Evolutionary conservation across 1,140 invertebrate genomes (phyloP).

Genomic region (Stegodyphus dumicola): DNA sequence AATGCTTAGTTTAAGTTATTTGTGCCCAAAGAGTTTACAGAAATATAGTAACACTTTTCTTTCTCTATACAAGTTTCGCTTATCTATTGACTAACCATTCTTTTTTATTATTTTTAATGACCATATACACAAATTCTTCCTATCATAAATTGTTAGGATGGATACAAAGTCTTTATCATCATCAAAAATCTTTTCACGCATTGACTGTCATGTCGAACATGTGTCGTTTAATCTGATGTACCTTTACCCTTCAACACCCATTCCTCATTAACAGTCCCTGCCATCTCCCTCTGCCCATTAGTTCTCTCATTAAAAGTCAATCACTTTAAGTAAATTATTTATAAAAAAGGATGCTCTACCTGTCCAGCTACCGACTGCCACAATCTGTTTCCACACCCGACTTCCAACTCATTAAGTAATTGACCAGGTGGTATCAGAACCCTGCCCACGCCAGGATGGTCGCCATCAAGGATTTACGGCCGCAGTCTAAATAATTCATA

Average conservation of each 20-base stretch:
- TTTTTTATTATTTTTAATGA: too few relatives aligned
- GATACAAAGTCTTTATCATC: too few relatives aligned
- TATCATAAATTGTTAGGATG: too few relatives aligned
- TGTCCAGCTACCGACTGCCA: slow-evolving; percentile 1
- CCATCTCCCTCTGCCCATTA: not conserved
- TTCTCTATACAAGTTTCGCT: too few relatives aligned
- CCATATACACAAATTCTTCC: too few relatives aligned
- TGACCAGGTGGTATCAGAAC: slow-evolving; percentile 1
- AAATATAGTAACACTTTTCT: too few relatives aligned
- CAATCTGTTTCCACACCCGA: slow-evolving; percentile 32
- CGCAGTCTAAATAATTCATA: slow-evolving; percentile 34
- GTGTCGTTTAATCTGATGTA: not conserved
- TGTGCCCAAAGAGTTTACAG: too few relatives aligned
- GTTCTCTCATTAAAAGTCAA: slow-evolving; percentile 24
- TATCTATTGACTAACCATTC: too few relatives aligned
- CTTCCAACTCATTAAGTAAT: slow-evolving; percentile 38
- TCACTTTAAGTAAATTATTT: slow-evolving; percentile 2
- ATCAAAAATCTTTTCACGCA: not conserved
- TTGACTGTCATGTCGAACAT: not conserved
- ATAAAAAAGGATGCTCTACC: not conserved
- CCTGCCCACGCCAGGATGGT: too few relatives aligned
- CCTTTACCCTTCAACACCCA: not conserved
- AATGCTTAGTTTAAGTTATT: too few relatives aligned
- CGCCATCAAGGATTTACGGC: slow-evolving; percentile 35
- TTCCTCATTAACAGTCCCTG: not conserved